phyloP scores from a whole-genome alignment of 2,113 vertebrate species.

The Epinephelus fuscoguttatus region DNA sequence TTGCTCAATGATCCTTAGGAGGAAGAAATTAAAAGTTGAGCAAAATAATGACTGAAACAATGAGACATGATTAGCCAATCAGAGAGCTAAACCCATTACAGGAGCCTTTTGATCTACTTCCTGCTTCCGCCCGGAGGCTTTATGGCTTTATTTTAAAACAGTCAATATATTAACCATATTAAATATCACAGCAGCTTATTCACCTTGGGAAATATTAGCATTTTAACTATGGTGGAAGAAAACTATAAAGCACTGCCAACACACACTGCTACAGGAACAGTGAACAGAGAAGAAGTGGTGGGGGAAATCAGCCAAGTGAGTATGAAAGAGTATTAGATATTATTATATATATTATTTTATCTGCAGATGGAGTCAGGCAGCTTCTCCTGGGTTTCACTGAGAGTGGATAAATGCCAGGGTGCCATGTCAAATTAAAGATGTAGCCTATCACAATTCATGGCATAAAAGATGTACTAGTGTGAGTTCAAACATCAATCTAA shows the following conservation, averaged over 20 bases:
- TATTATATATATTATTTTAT: not conserved
- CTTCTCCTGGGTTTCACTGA: not conserved
- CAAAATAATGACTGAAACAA: constrained; percentile 95
- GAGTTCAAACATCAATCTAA: not conserved
- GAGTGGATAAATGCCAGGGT: not conserved
- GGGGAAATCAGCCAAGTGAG: not conserved
- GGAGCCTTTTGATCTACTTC: constrained; percentile 68
- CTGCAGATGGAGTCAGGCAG: not conserved
- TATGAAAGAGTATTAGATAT: not conserved
- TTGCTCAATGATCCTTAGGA: constrained; percentile 96
- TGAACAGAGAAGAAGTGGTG: not conserved
- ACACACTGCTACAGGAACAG: constrained; percentile 32
- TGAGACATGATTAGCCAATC: constrained; percentile 93
- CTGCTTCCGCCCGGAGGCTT: constrained; percentile 61
- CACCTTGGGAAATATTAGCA: constrained; percentile 73
- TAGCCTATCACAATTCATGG: not conserved
- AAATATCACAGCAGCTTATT: constrained; percentile 63
- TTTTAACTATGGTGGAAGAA: constrained; percentile 47
- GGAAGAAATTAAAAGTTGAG: constrained; percentile 97
- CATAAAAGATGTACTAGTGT: not conserved
- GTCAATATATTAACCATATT: constrained; percentile 67
- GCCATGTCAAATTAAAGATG: not conserved
- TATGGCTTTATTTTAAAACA: constrained; percentile 75
- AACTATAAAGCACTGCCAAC: constrained; percentile 39
- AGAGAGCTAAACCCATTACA: constrained; percentile 80